Base-by-base conservation (phyloP, 2,113 vertebrate genomes). In the Pungitius pungitius region DNA sequence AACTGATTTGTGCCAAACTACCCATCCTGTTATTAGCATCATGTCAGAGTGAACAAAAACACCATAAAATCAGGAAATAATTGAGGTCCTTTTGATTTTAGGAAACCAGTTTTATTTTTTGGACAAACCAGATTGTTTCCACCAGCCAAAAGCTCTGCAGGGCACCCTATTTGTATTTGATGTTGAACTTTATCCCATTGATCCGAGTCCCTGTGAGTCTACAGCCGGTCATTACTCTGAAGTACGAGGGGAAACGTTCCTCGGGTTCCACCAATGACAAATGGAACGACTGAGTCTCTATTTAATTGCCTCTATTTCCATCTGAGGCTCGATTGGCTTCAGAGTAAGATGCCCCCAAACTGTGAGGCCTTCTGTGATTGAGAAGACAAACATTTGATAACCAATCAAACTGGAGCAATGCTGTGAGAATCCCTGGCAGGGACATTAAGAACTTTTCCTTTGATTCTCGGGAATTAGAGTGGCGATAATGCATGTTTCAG, bases 361-460 rank as follows among this genome's bases (percentile, higher is more conserved):
- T 82, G 78, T 27, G 70, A 17, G 8, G 68, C 75, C 78, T 52
- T 80, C 65, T 83, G 84, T 68, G 77, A 56, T 37, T 43, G 42
- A 69, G 40, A 80, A 82, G 49, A 78, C 35, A 40, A 62, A 63
- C 17, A 56, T 81, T 84, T 82, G 77, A 81, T 75, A 72, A 65
- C 42, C 64, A 49, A 39, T 74, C 51, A 47, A 20, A 11, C 55
- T 35, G 55, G 30, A 33, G 65, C 49, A 18, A 39, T 76, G 61
- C 55, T 69, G 43, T 20, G 54, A 59, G 61, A 73, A 60, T 71
- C 52, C 26, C 47, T 55, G 43, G 33, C 55, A 65, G 57, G 20
- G 40, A 12, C 49, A n/a, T 66, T 35, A 35, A 58, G 30, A 78
- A 4, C 18, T 55, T 75, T 73, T 37, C 8, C 77, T 78, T 80